These are phyloP conservation scores for Felis chaus DNA, from an alignment of 2,113 vertebrate species.

Conservation along the genomic window DNA sequence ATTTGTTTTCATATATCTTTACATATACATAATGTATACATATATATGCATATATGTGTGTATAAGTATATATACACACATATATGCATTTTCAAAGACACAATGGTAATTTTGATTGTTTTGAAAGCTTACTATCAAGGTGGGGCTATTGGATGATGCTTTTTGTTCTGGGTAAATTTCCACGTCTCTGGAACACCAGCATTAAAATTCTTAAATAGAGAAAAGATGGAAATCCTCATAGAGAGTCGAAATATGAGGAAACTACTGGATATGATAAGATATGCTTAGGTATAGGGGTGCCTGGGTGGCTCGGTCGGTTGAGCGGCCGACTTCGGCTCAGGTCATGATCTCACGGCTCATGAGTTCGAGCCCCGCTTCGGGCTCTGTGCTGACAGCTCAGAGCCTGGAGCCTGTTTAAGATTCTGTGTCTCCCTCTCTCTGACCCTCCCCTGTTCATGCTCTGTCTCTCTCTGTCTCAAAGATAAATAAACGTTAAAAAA, in stretches of 20 bases:
- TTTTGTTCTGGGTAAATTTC: background rate
- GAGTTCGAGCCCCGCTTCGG: too few relatives aligned
- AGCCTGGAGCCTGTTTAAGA: too few relatives aligned
- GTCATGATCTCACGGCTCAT: too few relatives aligned
- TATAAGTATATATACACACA: accelerated
- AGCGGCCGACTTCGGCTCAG: too few relatives aligned
- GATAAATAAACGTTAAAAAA: too few relatives aligned
- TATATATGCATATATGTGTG: background rate
- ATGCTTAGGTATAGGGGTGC: background rate
- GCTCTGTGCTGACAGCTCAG: too few relatives aligned
- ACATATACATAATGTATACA: background rate
- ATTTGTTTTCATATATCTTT: background rate
- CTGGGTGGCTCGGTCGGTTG: too few relatives aligned
- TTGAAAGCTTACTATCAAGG: background rate
- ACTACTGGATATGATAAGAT: background rate
- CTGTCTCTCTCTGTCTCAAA: too few relatives aligned
- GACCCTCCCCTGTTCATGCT: too few relatives aligned
- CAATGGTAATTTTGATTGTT: background rate
- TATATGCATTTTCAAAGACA: background rate
- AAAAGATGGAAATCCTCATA: background rate
- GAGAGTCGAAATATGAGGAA: background rate
- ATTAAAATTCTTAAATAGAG: background rate
- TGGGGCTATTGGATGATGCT: background rate
- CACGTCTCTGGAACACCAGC: background rate
- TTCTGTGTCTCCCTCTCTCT: too few relatives aligned